These are phyloP conservation scores for Micrasema minimum DNA, from an alignment of 1,140 invertebrate species.

Conservation along the genomic window DNA sequence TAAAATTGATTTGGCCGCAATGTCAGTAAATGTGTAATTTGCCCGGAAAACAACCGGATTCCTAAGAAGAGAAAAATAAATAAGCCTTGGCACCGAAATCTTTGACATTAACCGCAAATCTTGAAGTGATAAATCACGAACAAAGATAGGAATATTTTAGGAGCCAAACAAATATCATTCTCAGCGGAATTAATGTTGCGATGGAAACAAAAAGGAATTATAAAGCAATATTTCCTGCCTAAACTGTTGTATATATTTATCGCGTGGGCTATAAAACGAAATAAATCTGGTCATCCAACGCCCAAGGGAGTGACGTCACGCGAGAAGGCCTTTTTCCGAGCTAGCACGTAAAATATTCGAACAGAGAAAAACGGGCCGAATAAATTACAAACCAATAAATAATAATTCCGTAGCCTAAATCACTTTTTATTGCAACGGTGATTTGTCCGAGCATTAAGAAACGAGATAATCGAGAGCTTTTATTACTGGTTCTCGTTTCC, in stretches of 20 bases:
- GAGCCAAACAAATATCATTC: slow-evolving; percentile 8
- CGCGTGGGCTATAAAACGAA: slow-evolving; percentile 20
- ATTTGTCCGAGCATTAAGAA: slow-evolving; percentile 27
- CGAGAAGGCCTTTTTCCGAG: slow-evolving; percentile 4
- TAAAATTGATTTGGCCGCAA: too few species aligned
- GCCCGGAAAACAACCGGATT: not conserved
- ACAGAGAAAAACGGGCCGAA: slow-evolving; percentile 44
- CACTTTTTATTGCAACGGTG: slow-evolving; percentile 26
- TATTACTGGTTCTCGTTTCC: not conserved
- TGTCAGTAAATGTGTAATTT: not conserved
- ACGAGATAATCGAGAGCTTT: slow-evolving; percentile 19
- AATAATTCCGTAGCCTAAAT: slow-evolving; percentile 38
- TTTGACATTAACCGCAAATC: slow-evolving; percentile 6
- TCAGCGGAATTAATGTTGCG: slow-evolving; percentile 11
- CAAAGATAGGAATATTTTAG: not conserved
- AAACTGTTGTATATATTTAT: slow-evolving; percentile 19
- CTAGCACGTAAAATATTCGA: slow-evolving; percentile 38
- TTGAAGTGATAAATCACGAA: not conserved
- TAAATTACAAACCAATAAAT: slow-evolving; percentile 49
- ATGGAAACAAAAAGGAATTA: slow-evolving; percentile 14
- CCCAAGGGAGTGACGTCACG: slow-evolving; percentile 23
- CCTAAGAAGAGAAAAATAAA: slow-evolving; percentile 6
- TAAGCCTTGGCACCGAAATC: slow-evolving; percentile 10
- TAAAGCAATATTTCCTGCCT: slow-evolving; percentile 15
- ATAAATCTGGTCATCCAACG: slow-evolving; percentile 23